Evolutionary conservation across 92 coral and sea anemone species (phyloP).

Genomic region (Actinernus sp.): DNA sequence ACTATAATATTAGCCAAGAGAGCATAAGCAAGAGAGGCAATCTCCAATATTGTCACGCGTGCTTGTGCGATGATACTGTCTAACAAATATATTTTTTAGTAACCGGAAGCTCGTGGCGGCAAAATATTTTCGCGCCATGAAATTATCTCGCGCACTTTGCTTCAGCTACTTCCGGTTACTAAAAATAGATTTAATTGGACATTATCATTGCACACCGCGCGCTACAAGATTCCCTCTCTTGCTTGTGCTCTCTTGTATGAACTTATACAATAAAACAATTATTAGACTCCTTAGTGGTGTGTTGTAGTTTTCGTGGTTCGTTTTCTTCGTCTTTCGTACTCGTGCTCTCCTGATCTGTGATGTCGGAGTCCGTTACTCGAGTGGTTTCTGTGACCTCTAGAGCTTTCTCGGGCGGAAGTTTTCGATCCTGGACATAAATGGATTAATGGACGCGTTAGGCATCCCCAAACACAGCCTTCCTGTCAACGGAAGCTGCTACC

Average conservation of each 20-base stretch:
- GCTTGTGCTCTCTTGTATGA: neutral
- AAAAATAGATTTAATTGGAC: no score
- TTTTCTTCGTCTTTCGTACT: constrained; percentile 1
- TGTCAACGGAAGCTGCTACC: no score
- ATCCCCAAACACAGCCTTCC: neutral
- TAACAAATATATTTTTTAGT: no score
- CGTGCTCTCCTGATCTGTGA: neutral
- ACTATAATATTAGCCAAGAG: no score
- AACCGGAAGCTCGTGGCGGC: no score
- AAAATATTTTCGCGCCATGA: no score
- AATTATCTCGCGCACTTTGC: neutral
- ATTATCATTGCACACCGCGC: no score
- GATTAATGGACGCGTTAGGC: neutral
- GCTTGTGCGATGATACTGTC: no score
- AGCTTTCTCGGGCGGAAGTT: constrained; percentile 32
- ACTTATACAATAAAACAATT: neutral
- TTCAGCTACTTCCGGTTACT: no score
- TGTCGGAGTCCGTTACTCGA: constrained; percentile 9
- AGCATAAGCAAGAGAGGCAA: no score
- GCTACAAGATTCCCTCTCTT: no score
- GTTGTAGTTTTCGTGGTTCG: neutral
- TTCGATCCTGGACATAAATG: neutral
- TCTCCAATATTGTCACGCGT: no score
- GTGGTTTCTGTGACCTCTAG: constrained; percentile 46
- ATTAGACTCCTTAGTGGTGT: neutral